Evolutionary conservation across 2,113 vertebrate species (phyloP).

Genomic region (Peromyscus polionotus): DNA sequence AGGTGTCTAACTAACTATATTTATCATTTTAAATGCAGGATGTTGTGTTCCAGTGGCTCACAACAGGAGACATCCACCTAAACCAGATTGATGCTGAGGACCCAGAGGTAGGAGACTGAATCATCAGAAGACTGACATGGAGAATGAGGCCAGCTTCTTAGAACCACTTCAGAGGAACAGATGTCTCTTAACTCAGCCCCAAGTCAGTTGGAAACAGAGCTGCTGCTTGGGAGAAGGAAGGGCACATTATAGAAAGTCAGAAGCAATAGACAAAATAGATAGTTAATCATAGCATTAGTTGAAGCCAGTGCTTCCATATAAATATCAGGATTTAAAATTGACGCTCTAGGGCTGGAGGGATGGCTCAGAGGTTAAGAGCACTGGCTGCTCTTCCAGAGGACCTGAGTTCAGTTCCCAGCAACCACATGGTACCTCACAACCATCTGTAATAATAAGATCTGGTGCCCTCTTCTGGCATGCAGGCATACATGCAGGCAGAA

Average conservation of each 20-base stretch:
- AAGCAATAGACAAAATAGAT: not conserved
- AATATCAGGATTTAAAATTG: not conserved
- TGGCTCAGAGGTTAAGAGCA: no score
- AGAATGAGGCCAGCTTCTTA: not conserved
- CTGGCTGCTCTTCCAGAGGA: no score
- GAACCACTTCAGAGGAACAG: not conserved
- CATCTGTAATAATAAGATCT: no score
- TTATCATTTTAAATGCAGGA: constrained; percentile 88
- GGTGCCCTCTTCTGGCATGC: no score
- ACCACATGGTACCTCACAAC: no score
- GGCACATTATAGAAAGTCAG: not conserved
- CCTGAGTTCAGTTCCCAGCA: no score
- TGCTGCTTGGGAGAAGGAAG: not conserved
- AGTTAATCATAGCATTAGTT: constrained; percentile 21
- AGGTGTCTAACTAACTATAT: constrained; percentile 36
- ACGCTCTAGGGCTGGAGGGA: not conserved
- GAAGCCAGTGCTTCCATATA: not conserved
- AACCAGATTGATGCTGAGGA: constrained; percentile 97
- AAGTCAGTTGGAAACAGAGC: not conserved
- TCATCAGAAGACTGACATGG: not conserved
- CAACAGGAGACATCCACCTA: constrained; percentile 93
- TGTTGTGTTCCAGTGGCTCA: constrained; percentile 98
- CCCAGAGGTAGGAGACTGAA: constrained; percentile 92
- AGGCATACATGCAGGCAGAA: no score
- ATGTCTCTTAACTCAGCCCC: not conserved